phyloP scores from a whole-genome alignment of 1,140 invertebrate species.

The Drosophila guanche region DNA sequence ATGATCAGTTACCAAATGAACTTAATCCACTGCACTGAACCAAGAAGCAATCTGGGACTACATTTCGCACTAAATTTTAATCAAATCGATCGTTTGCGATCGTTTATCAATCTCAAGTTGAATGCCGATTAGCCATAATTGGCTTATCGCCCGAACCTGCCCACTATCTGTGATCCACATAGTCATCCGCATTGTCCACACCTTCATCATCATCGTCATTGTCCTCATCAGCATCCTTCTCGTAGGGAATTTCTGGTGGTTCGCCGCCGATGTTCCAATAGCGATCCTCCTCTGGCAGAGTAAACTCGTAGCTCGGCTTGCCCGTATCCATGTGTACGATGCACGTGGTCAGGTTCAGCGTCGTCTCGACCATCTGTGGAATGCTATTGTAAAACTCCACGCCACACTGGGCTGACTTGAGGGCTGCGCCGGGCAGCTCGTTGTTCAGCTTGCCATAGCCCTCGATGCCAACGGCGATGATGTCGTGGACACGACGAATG shows the following conservation, averaged over 20 bases:
- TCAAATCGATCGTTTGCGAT: constrained; percentile 12
- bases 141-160: constrained; percentile 20
- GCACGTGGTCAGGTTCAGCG: constrained; percentile 66
- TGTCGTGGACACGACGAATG: constrained; percentile 59
- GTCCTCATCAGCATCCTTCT: constrained; percentile 45
- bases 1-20: too few species aligned
- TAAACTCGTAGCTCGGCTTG: constrained; percentile 60
- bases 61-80: constrained; percentile 14
- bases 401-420: constrained; percentile 47
- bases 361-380: constrained; percentile 66
- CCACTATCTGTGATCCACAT: constrained; percentile 59
- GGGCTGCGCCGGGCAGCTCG: constrained; percentile 53
- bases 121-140: constrained; percentile 8
- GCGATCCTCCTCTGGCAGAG: constrained; percentile 64
- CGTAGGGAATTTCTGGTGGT: constrained; percentile 55
- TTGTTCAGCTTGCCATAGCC: constrained; percentile 59
- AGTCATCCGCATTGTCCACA: constrained; percentile 39
- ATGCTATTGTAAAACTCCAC: constrained; percentile 49
- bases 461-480: constrained; percentile 63
- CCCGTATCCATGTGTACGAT: constrained; percentile 56
- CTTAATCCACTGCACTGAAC: too few species aligned
- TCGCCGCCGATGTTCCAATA: constrained; percentile 64
- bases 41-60: too few species aligned
- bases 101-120: constrained; percentile 5
- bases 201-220: constrained; percentile 31